phyloP scores from a whole-genome alignment of 2,797 vertebrate species.

The Pelobates cultripes region DNA sequence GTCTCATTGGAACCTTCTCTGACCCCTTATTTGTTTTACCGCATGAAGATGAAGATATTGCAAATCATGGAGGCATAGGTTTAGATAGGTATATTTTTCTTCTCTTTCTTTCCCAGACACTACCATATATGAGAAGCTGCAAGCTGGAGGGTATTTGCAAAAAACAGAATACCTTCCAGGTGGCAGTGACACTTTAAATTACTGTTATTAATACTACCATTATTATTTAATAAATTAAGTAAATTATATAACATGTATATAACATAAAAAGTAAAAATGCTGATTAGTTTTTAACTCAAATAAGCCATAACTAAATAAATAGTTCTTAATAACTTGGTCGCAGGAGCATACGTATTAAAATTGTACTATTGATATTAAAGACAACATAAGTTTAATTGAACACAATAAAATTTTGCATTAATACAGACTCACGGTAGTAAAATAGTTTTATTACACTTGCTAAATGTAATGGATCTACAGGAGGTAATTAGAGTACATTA shows the following conservation, averaged over 20 bases:
- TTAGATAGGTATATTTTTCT: too few relatives aligned
- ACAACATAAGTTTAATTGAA: background rate
- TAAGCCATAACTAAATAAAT: background rate
- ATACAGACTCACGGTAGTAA: background rate
- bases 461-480: slow-evolving; percentile 3
- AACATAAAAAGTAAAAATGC: background rate
- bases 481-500: background rate
- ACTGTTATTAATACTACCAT: too few relatives aligned
- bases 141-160: too few relatives aligned
- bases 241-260: background rate
- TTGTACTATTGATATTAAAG: background rate
- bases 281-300: background rate
- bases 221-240: background rate
- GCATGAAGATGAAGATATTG: too few relatives aligned
- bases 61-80: too few relatives aligned
- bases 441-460: background rate
- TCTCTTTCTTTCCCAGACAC: too few relatives aligned
- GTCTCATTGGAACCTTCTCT: too few relatives aligned
- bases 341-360: background rate
- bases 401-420: background rate
- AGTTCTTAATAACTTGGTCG: background rate
- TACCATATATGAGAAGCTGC: too few relatives aligned
- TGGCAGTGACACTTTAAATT: too few relatives aligned
- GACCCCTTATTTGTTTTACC: too few relatives aligned
- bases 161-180: too few relatives aligned